A percentile compares a stretch with the other conserved stretches of the same genome.
Evolutionary conservation across 37 sponge, comb jelly and placozoan species (phyloP).

Genomic region (Ianthella basta): DNA sequence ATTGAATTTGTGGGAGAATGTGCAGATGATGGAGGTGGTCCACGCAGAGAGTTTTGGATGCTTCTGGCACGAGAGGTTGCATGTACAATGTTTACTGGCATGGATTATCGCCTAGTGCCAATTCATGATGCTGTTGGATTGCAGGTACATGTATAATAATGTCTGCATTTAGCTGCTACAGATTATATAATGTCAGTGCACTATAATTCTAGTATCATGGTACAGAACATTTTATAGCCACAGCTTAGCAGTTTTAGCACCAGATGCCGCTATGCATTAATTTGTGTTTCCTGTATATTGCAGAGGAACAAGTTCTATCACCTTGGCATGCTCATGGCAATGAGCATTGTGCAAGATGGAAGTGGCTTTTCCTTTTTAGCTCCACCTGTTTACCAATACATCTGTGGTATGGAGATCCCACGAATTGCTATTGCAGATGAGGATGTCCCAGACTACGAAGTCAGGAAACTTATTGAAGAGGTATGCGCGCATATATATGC

Average conservation of each 20-base stretch:
- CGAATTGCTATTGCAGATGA: not conserved
- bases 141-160: not conserved
- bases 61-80: not conserved
- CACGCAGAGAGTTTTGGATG: conserved; percentile 6
- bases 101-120: not conserved
- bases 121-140: not conserved
- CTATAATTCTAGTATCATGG: too few species aligned
- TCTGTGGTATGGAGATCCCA: conserved; percentile 10
- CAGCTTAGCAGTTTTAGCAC: too few species aligned
- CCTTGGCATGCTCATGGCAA: conserved; percentile 37
- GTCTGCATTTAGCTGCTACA: too few species aligned
- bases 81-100: not conserved
- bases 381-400: conserved; percentile 17
- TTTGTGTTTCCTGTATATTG: too few species aligned
- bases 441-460: conserved; percentile 16
- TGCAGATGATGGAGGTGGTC: conserved; percentile 6
- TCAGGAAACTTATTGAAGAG: not conserved
- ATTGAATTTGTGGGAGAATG: conserved; percentile 6
- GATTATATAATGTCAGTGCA: too few species aligned
- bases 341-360: conserved; percentile 27
- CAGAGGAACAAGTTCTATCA: conserved; percentile 35
- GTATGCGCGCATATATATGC: too few species aligned
- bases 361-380: conserved; percentile 43
- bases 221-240: too few species aligned
- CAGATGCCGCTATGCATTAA: too few species aligned